These are phyloP conservation scores for Anastrepha ludens DNA, from an alignment of 1,140 invertebrate species.

Conservation along the genomic window DNA sequence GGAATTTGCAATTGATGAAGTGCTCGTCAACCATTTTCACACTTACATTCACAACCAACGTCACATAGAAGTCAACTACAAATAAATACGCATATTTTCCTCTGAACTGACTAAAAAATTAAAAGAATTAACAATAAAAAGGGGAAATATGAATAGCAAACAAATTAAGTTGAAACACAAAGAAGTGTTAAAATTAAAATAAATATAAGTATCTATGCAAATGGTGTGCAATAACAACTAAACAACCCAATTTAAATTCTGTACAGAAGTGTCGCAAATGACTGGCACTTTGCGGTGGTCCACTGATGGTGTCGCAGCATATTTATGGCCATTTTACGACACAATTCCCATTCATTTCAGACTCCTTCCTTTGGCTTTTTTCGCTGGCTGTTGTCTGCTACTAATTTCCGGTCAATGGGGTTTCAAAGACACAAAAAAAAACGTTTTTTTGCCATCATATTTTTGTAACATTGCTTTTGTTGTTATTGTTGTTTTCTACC, in stretches of 20 bases:
- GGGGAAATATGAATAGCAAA: too few species aligned
- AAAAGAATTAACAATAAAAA: too few species aligned
- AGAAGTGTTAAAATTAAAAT: too few species aligned
- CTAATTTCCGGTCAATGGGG: neutral
- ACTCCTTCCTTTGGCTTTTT: neutral
- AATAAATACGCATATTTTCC: too few species aligned
- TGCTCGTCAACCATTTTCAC: too few species aligned
- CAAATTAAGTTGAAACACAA: too few species aligned
- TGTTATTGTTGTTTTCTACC: neutral
- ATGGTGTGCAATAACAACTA: neutral
- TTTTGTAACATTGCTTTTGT: neutral
- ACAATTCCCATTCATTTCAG: neutral
- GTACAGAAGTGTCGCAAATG: neutral
- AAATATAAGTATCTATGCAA: neutral
- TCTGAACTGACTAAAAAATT: too few species aligned
- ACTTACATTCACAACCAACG: too few species aligned
- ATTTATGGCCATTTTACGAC: slow-evolving; percentile 28
- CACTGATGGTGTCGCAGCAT: neutral
- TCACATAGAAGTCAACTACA: too few species aligned
- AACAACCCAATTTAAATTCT: slow-evolving; percentile 8
- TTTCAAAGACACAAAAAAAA: too few species aligned
- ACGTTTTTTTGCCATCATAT: too few species aligned
- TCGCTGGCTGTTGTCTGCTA: neutral
- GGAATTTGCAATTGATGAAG: too few species aligned
- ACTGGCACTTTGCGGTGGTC: neutral